These are phyloP conservation scores for Rhingia rostrata DNA, from an alignment of 2,888 invertebrate species.

Conservation along the genomic window DNA sequence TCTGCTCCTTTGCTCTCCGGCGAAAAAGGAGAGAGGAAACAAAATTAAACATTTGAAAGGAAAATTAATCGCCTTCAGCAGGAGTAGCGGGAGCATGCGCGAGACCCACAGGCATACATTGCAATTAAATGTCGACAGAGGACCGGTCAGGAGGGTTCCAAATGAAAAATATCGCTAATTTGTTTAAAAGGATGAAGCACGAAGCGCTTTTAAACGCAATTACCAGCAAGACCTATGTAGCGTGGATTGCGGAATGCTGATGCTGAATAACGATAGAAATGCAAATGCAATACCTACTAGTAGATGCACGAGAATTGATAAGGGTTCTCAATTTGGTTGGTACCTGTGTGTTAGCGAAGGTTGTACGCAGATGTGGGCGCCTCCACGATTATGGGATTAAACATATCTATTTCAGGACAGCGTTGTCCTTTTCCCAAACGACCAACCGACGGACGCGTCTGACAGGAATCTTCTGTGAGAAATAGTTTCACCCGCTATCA, in stretches of 20 bases:
- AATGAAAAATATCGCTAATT: slow-evolving; percentile 58
- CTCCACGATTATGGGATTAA: slow-evolving; percentile 65
- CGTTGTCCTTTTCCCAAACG: slow-evolving; percentile 13
- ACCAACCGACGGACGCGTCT: too few species aligned
- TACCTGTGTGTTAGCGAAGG: slow-evolving; percentile 13
- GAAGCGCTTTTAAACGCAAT: slow-evolving; percentile 8
- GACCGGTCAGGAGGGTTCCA: slow-evolving; percentile 7
- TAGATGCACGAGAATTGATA: slow-evolving; percentile 44
- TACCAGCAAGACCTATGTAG: slow-evolving; percentile 1
- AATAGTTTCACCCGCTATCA: slow-evolving; percentile 31
- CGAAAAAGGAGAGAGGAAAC: slow-evolving; percentile 6
- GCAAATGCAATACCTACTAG: slow-evolving; percentile 3
- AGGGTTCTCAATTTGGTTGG: slow-evolving; percentile 10
- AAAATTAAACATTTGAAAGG: slow-evolving; percentile 16
- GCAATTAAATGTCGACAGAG: slow-evolving; percentile 62
- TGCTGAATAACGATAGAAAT: neutral
- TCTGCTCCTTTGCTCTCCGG: slow-evolving; percentile 15
- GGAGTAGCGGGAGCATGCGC: slow-evolving; percentile 46
- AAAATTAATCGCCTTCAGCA: slow-evolving; percentile 46
- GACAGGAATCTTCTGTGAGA: slow-evolving; percentile 22
- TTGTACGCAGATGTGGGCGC: slow-evolving; percentile 58
- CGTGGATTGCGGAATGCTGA: neutral
- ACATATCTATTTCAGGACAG: slow-evolving; percentile 57
- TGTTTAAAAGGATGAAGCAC: slow-evolving; percentile 15
- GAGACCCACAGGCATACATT: slow-evolving; percentile 39